These are phyloP conservation scores for Rhamphomyia laevipes DNA, from an alignment of 2,888 invertebrate genomes.

Conservation along the genomic window DNA sequence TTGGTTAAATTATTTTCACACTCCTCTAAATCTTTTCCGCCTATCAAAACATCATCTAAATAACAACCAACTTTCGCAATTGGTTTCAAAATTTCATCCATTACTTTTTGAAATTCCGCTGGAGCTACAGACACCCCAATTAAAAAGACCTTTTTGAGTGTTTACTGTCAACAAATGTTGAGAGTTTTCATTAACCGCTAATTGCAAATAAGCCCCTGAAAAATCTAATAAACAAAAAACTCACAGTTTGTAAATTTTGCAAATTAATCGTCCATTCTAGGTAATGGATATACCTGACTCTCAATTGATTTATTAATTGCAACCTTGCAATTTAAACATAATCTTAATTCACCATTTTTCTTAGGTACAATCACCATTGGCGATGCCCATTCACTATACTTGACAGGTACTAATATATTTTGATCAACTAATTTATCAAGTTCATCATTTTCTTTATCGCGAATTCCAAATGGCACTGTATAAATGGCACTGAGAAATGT, in stretches of 20 bases:
- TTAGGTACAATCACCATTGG: slow-evolving; percentile 23
- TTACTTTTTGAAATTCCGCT: background rate
- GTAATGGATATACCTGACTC: slow-evolving; percentile 20
- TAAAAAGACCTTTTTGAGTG: slow-evolving; percentile 10
- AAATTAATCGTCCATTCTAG: background rate
- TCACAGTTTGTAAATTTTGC: slow-evolving; percentile 13
- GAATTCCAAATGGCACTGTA: background rate
- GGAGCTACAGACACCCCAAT: slow-evolving; percentile 4
- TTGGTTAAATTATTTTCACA: slow-evolving; percentile 9
- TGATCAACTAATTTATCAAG: background rate
- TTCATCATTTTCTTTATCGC: background rate
- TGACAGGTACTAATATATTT: slow-evolving; percentile 14
- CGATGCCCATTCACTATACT: slow-evolving; percentile 18
- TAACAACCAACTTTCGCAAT: slow-evolving; percentile 4
- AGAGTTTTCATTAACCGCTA: slow-evolving; percentile 11
- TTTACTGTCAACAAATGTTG: slow-evolving; percentile 18
- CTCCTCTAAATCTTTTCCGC: slow-evolving; percentile 5
- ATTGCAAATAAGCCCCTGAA: slow-evolving; percentile 14
- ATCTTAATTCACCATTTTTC: slow-evolving; percentile 8
- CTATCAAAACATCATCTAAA: slow-evolving; percentile 13
- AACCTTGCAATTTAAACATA: slow-evolving; percentile 23
- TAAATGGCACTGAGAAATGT: background rate
- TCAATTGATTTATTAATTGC: slow-evolving; percentile 12
- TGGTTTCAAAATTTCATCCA: background rate
- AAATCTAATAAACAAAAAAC: slow-evolving; percentile 13